Percentiles rank a stretch among this genome's conserved stretches.
Conservation (phyloP, 2,888 invertebrate genomes). For the Sinopyrophorus schimmeli region DNA sequence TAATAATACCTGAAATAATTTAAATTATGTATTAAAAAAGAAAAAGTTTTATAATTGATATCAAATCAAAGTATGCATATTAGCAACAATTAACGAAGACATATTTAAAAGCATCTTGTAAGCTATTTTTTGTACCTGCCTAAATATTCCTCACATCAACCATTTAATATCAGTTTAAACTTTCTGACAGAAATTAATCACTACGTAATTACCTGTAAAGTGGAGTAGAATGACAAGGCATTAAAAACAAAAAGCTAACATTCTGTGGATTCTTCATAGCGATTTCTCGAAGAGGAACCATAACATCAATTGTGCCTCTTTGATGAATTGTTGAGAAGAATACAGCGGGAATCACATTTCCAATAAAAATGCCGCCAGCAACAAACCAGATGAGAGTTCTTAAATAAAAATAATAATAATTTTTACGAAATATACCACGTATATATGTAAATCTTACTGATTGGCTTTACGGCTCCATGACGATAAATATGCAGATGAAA, state of each 20-base stretch:
- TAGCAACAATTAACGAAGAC: too few species aligned
- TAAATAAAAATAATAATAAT: constrained; percentile 24
- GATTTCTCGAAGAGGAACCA: constrained; percentile 67
- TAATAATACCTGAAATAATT: too few species aligned
- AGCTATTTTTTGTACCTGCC: too few species aligned
- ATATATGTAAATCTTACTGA: constrained; percentile 59
- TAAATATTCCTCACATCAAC: too few species aligned
- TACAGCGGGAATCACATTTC: constrained; percentile 66
- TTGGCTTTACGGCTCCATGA: constrained; percentile 69
- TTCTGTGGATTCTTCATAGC: constrained; percentile 55
- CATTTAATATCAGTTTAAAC: too few species aligned
- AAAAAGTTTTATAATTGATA: too few species aligned
- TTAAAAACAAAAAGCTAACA: constrained; percentile 74
- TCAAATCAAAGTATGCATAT: too few species aligned
- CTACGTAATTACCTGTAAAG: constrained; percentile 78
- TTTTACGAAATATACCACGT: neutral
- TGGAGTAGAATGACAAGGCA: constrained; percentile 94
- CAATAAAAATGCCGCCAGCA: constrained; percentile 57
- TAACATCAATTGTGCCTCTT: constrained; percentile 74
- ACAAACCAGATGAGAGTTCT: constrained; percentile 57
- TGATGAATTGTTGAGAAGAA: constrained; percentile 83
- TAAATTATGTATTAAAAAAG: too few species aligned
- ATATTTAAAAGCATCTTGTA: too few species aligned
- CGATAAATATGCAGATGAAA: constrained; percentile 64
- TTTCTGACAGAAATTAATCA: neutral